Evolutionary conservation across 2,888 invertebrate genomes (phyloP), one percentile per base, ranked within the genome.

Genomic region (Rhamnusium bicolor): DNA sequence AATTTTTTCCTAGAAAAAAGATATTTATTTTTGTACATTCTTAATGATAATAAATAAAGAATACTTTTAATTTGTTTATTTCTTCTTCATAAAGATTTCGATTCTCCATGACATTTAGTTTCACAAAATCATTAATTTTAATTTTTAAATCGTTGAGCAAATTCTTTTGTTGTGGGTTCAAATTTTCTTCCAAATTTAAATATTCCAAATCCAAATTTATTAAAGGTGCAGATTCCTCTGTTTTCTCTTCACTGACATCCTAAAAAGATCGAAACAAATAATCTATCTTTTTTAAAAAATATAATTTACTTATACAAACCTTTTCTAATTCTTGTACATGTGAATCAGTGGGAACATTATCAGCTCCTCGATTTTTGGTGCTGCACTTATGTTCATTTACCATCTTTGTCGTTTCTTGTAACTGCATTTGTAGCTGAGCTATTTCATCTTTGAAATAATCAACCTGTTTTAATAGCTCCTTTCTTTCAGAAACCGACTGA

Each of bases 381-480:
- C 65, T 72, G 73, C 81, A 82, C 56, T 82, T 76, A 67, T 84
- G 85, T 18, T 86, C 85, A 0, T 88, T 86, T 4, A 89, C 84
- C 14, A 87, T 83, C 12, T 88, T 88, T 21, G 88, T 85, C 0
- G 89, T 87, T 69, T 89, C 89, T n/a, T 87, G 83, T 0, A 90
- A 83, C 78, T 90, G 89, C 65, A 87, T 86, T 18, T 89, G 88
- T 10, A 93, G 82, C 47, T 88, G 86, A 12, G 90, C 89, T 12
- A 94, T 89, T 85, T 94, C 92, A 8, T 88, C 88, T 0, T 89
- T 89, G 14, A 93, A 91, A 77, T 92, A 90, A 32, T 91, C 90
- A 75, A 92, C 92, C 82, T 94, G 92, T 51, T 85, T 82, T 82
- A 91, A 90, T 53, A 94, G 87, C 73, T 91, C 89, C 81, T 93